Evolutionary conservation across 2,113 vertebrate species (phyloP).

Genomic region (Pseudopipra pipra): DNA sequence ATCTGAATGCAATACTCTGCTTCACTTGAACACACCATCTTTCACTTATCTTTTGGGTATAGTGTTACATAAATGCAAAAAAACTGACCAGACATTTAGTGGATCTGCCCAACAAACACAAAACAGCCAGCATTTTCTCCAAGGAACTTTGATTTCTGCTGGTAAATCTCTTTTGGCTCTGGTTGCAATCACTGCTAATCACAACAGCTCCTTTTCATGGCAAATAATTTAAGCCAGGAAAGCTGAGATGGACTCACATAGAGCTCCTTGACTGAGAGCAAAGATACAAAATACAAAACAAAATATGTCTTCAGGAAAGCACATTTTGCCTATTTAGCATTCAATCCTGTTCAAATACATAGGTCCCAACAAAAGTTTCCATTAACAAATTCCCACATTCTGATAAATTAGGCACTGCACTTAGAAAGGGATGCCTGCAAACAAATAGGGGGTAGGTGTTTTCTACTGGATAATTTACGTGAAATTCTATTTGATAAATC

Average conservation of each 20-base stretch:
- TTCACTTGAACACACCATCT: background rate
- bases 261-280: background rate
- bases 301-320: background rate
- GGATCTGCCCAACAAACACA: background rate
- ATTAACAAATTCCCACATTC: background rate
- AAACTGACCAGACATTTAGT: background rate
- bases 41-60: background rate
- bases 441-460: background rate
- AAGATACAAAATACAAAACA: background rate
- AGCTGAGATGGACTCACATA: background rate
- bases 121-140: background rate
- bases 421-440: background rate
- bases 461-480: background rate
- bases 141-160: background rate
- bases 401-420: background rate
- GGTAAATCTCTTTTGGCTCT: background rate
- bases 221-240: background rate
- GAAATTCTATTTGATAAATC: background rate
- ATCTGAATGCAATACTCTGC: background rate
- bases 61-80: background rate
- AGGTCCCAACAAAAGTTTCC: background rate
- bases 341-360: background rate
- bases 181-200: background rate
- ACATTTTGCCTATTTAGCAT: background rate
- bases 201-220: background rate